Evolutionary conservation across 2,797 vertebrate species (phyloP).

Genomic region (Apogon hyalosoma): DNA sequence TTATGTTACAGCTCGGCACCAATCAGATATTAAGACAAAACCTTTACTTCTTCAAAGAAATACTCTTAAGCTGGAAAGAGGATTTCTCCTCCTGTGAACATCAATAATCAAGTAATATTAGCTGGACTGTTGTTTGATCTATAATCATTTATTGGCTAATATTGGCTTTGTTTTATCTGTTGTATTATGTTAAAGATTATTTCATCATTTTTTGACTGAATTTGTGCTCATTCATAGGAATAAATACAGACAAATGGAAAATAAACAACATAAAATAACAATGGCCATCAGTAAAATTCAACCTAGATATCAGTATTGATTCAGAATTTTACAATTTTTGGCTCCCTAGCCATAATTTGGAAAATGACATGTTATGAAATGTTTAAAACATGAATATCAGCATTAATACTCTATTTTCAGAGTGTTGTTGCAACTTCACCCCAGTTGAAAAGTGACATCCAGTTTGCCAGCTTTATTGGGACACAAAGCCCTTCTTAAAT

Average conservation of each 20-base stretch:
- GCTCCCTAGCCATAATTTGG: background rate
- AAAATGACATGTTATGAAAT: background rate
- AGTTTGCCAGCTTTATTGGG: background rate
- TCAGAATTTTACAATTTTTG: too few relatives aligned
- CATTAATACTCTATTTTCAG: background rate
- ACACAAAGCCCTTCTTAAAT: background rate
- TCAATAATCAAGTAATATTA: background rate
- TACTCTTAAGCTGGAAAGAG: slow-evolving; percentile 2
- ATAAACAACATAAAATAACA: too few relatives aligned
- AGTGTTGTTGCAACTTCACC: slow-evolving; percentile 1
- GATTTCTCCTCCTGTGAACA: background rate
- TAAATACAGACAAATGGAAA: too few relatives aligned
- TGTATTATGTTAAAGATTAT: too few relatives aligned
- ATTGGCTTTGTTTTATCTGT: too few relatives aligned
- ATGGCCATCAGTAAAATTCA: too few relatives aligned
- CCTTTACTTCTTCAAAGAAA: slow-evolving; percentile 7
- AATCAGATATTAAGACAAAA: slow-evolving; percentile 22
- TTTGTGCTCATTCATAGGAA: too few relatives aligned
- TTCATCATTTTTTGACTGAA: too few relatives aligned
- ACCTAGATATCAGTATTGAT: too few relatives aligned
- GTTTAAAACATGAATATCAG: background rate
- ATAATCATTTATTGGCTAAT: too few relatives aligned
- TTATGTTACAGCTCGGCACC: slow-evolving; percentile 19
- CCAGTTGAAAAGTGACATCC: background rate
- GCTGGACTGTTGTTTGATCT: background rate